Evolutionary conservation across 2,888 invertebrate species (phyloP).

Genomic region (Lasioglossum vierecki): DNA sequence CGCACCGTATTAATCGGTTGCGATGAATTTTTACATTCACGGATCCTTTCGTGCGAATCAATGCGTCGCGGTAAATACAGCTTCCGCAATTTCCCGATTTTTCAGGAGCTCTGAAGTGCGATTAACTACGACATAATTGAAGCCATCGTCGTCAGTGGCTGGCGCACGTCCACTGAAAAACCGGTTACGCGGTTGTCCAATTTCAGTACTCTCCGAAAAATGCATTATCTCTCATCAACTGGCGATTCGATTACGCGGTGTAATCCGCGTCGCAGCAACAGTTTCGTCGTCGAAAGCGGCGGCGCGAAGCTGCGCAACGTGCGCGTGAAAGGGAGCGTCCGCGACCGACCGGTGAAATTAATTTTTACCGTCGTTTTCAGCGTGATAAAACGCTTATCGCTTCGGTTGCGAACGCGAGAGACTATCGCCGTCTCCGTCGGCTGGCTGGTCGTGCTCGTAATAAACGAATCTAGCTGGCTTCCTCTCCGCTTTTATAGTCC

Average conservation of each 20-base stretch:
- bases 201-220: background rate
- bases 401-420: background rate
- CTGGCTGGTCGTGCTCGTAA: constrained; percentile 19
- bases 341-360: constrained; percentile 13
- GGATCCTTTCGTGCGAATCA: background rate
- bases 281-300: background rate
- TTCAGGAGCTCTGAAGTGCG: background rate
- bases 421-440: background rate
- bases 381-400: constrained; percentile 31
- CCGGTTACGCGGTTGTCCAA: constrained; percentile 7
- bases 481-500: constrained; percentile 45
- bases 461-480: constrained; percentile 52
- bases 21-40: background rate
- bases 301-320: background rate
- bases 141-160: background rate
- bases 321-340: background rate
- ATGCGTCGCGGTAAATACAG: background rate
- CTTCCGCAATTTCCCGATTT: background rate
- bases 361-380: constrained; percentile 25
- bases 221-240: constrained; percentile 1
- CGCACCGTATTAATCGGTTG: background rate
- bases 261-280: constrained; percentile 4
- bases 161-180: background rate
- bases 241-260: constrained; percentile 2
- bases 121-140: background rate